Percentiles rank a stretch among this genome's conserved stretches.
Evolutionary conservation across 2,113 vertebrate species (phyloP).

Genomic region (Mormyrus iriodes): DNA sequence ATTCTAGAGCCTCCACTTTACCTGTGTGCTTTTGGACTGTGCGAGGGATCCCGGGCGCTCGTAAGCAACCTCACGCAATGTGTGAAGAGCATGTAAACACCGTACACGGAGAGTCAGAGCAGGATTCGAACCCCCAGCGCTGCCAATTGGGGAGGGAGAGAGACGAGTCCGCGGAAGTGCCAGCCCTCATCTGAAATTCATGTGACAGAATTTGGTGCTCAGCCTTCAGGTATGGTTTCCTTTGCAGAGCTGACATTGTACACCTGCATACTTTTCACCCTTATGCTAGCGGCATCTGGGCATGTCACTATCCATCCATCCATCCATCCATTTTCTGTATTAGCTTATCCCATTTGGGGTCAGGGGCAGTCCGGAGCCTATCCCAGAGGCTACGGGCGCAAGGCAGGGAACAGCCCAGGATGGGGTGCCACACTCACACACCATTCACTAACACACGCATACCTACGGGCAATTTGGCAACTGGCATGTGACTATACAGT

Average conservation of each 20-base stretch:
- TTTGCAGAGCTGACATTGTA: background rate
- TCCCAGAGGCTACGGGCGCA: too few relatives aligned
- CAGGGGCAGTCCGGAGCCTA: too few relatives aligned
- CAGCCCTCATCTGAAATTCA: background rate
- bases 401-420: too few relatives aligned
- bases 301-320: too few relatives aligned
- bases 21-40: background rate
- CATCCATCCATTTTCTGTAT: too few relatives aligned
- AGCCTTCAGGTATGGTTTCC: background rate
- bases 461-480: too few relatives aligned
- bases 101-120: background rate
- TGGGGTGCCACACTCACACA: too few relatives aligned
- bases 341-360: too few relatives aligned
- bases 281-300: background rate
- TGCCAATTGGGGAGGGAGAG: background rate
- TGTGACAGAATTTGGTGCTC: background rate
- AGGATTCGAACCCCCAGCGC: background rate
- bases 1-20: too few relatives aligned
- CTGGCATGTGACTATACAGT: background rate
- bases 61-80: background rate
- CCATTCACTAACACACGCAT: too few relatives aligned
- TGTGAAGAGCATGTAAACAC: background rate
- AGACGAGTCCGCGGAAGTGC: too few relatives aligned
- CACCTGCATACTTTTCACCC: background rate
- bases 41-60: background rate